Evolutionary conservation across 2,888 invertebrate genomes (phyloP).

Genomic region (Graphium colonna): DNA sequence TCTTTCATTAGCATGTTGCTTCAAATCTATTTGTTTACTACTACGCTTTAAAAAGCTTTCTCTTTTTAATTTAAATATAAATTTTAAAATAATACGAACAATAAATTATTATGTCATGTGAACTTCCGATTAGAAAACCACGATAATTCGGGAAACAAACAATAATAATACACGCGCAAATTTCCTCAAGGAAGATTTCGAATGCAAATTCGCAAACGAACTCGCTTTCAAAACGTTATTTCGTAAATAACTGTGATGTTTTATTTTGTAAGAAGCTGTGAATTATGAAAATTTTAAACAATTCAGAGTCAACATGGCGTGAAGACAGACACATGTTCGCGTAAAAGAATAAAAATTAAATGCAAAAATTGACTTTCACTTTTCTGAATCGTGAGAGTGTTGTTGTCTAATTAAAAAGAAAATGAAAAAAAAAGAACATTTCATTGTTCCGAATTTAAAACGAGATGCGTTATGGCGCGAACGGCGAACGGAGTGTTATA

Average conservation of each 20-base stretch:
- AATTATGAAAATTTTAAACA: neutral
- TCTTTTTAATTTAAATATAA: too few relatives aligned
- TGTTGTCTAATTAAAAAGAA: conserved; percentile 13
- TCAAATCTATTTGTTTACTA: too few relatives aligned
- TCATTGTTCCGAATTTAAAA: conserved; percentile 17
- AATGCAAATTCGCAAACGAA: conserved; percentile 29
- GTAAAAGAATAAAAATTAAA: conserved; percentile 1
- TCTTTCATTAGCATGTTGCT: too few relatives aligned
- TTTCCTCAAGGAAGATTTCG: neutral
- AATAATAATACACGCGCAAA: neutral
- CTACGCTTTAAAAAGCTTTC: too few relatives aligned
- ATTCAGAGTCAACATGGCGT: conserved; percentile 1
- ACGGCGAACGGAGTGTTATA: neutral
- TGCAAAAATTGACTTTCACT: conserved; percentile 15
- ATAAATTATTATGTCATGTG: too few relatives aligned
- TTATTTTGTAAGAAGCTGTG: too few relatives aligned
- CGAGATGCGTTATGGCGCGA: conserved; percentile 3
- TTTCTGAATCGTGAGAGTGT: conserved; percentile 10
- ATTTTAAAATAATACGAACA: too few relatives aligned
- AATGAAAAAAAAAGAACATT: conserved; percentile 12
- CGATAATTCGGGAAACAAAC: neutral
- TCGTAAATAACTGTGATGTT: neutral
- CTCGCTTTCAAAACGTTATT: neutral
- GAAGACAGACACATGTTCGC: neutral
- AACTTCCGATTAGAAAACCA: neutral